Evolutionary conservation across 2,797 vertebrate species (phyloP), one percentile per base, ranked within the genome.

Genomic region (Acipenser transmontanus): DNA sequence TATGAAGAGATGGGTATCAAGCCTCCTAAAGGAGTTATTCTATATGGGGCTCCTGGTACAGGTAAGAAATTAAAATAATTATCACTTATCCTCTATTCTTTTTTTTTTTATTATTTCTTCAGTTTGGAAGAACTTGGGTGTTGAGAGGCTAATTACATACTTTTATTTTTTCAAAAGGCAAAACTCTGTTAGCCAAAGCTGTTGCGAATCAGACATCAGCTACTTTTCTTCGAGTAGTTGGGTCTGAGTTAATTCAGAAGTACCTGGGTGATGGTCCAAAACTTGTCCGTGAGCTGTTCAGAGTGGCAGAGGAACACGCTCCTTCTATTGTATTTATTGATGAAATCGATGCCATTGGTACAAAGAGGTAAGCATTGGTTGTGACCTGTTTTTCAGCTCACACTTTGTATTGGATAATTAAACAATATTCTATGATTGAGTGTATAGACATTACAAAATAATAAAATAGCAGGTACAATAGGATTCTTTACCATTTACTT

Each of bases 1-100:
- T 99, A 99, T 4, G 97, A 99, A 73, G 97, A 99, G 78, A 98
- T 99, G 97, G 96, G 97, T 59, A 99, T 99, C 68, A 99, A 99
- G 69, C 97, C 97, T 14, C 97, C 97, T 11, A 99, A 99, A 78
- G 96, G 97, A 62, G 97, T 99, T 69, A 99, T 99, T 82, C 83
- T 99, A 0, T 99, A 98, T 0, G 96, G 97, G 4, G 86, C 94
- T 0, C 97, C 97, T 12, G 97, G 97, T 76, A 99, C 97, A 91
- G 97, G 97, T 98, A 79, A 52, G 80, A 47, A 6, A 56, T 66
- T 49, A 20, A 56, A 34, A 50, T 48, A 50, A 10, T 61, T 49
- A 12, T 17, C 12, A 34, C 9, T 47, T 4, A 0, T 0, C 17
- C 17, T 0, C 4, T 63, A 50, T 61, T 59, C 8, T 47, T 49